Percentiles rank a stretch among this genome's conserved stretches.
phyloP scores from a whole-genome alignment of 2,113 vertebrate species.

The Pseudorectes ferrugineus region DNA sequence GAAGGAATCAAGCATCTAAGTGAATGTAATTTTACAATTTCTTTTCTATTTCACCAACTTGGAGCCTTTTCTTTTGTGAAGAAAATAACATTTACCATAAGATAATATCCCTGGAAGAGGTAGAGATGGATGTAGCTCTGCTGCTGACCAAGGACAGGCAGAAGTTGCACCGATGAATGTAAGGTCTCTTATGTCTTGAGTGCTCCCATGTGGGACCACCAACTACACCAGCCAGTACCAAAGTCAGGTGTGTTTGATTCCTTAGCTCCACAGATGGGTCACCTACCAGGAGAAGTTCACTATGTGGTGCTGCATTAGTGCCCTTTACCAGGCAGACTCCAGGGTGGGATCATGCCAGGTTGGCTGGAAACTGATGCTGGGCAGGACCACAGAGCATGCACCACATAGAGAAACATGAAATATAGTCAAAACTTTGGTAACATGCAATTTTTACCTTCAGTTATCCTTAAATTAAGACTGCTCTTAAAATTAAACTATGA shows the following conservation, averaged over 20 bases:
- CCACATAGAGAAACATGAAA: neutral
- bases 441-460: neutral
- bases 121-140: neutral
- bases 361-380: neutral
- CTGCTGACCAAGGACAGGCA: neutral
- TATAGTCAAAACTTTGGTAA: neutral
- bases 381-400: neutral
- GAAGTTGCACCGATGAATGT: neutral
- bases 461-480: neutral
- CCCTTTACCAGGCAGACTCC: neutral
- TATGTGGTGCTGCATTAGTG: neutral
- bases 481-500: neutral
- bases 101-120: neutral
- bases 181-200: neutral
- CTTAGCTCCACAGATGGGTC: neutral
- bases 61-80: neutral
- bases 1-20: neutral
- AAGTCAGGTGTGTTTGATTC: neutral
- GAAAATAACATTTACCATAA: neutral
- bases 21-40: neutral
- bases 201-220: neutral
- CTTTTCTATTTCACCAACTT: neutral
- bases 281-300: neutral
- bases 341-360: neutral
- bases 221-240: neutral